These are phyloP conservation scores for Gnatocerus cornutus DNA, from an alignment of 2,888 invertebrate species.

Conservation along the genomic window DNA sequence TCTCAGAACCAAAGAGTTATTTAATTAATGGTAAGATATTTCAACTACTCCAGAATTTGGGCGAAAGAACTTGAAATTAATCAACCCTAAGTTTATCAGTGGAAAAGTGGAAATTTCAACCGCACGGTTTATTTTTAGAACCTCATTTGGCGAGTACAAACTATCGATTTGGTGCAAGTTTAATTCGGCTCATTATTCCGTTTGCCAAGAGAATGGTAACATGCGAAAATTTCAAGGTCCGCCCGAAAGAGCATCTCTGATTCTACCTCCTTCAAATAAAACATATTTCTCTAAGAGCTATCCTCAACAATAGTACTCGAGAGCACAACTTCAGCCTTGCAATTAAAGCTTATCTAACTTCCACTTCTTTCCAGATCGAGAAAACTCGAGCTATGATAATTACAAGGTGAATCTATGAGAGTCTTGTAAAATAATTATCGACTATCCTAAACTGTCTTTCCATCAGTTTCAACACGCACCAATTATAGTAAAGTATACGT, in stretches of 20 bases:
- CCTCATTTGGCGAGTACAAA: no score
- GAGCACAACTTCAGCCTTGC: not conserved
- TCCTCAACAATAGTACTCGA: no score
- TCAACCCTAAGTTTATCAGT: no score
- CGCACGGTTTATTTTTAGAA: no score
- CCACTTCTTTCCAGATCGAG: not conserved
- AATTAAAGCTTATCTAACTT: slow-evolving; percentile 2
- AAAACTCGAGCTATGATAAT: not conserved
- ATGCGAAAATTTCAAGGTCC: no score
- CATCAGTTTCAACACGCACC: not conserved
- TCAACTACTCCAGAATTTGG: slow-evolving; percentile 34
- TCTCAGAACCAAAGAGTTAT: slow-evolving; percentile 62
- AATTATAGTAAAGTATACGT: slow-evolving; percentile 16
- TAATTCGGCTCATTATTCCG: no score
- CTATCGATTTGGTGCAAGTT: no score
- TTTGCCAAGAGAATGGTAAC: no score
- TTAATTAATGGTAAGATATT: slow-evolving; percentile 62
- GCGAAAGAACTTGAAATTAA: not conserved
- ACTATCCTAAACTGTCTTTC: not conserved
- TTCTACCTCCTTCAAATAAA: no score
- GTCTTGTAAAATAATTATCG: not conserved
- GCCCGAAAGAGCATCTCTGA: no score
- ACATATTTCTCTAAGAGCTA: no score
- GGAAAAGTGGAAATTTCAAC: no score
- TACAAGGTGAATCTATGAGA: not conserved